These are phyloP conservation scores for Pangasius djambal DNA, from an alignment of 2,797 vertebrate species.

Conservation along the genomic window DNA sequence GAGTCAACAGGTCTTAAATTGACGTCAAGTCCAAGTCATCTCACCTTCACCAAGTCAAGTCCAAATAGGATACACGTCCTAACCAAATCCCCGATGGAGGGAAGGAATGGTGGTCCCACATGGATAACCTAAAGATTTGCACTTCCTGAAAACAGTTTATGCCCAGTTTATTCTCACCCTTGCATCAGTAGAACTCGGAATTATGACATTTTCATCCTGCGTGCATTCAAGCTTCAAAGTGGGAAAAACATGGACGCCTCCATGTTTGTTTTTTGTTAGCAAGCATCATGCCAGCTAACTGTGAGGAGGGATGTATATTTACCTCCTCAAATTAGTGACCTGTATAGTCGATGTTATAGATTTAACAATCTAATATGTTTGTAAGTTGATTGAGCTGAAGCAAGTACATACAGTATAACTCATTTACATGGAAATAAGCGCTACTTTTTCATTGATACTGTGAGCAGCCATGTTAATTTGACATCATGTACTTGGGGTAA, in stretches of 20 bases:
- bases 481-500: background rate
- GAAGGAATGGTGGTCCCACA: background rate
- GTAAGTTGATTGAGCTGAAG: background rate
- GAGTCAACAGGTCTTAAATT: background rate
- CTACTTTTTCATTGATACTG: background rate
- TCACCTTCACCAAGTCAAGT: background rate
- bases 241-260: too few relatives aligned
- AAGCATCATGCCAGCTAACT: background rate
- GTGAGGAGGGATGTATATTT: background rate
- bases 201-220: background rate
- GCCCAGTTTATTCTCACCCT: background rate
- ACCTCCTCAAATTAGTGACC: background rate
- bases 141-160: constrained; percentile 1
- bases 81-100: background rate
- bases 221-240: background rate
- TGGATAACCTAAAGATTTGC: background rate
- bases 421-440: background rate
- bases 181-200: background rate
- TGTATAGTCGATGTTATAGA: background rate
- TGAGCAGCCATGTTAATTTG: background rate
- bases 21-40: background rate
- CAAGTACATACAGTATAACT: background rate
- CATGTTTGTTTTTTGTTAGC: background rate
- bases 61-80: background rate
- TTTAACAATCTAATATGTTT: background rate